Evolutionary conservation across 2,888 invertebrate species (phyloP), one percentile per base, ranked within the genome.

Genomic region (Oscheius sp.): DNA sequence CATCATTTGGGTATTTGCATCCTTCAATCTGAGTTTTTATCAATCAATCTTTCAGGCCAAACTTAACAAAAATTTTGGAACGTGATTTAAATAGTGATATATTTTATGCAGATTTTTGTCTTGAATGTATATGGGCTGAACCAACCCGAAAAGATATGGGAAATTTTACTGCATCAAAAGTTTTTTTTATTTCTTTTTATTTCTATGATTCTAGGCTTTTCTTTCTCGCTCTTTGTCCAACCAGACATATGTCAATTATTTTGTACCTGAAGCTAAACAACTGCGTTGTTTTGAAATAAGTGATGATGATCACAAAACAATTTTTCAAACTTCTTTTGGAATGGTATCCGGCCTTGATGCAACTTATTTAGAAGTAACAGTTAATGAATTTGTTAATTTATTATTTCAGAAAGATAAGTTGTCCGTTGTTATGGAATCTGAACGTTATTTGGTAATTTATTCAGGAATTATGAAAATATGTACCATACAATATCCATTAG

Each of bases 121-220:
- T 95, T 49, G 94, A 95, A 78, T 92, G 92, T 84, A 88, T 94
- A 14, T 95, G 95, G 95, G 92, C 92, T 0, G 95, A 95, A 67
- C 78, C 85, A 5, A 8, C 5, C 20, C 24, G 54, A 2, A 59
- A 63, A 12, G 68, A 64, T n/a, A 26, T n/a, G 30, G 8, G 5
- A 6, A 30, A 41, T 3, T 24, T 17, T 6, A 22, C 32, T 20
- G 62, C 68, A 14, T 12, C 32, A 14, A 68, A 64, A 62, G 67
- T 45, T 28, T 0, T n/a, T n/a, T n/a, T n/a, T n/a, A 8, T 28
- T 20, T 8, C 20, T 8, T n/a, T 20, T 4, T 4, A 33, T n/a
- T 44, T 28, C 12, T 56, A n/a, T 2, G 3, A 3, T 47, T 64
- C 17, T 20, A 64, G 66, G 41, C 30, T 1, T 67, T 67, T 38